Evolutionary conservation across 2,113 vertebrate genomes (phyloP), one percentile per base, ranked within the genome.

Genomic region (Prolemur simus): DNA sequence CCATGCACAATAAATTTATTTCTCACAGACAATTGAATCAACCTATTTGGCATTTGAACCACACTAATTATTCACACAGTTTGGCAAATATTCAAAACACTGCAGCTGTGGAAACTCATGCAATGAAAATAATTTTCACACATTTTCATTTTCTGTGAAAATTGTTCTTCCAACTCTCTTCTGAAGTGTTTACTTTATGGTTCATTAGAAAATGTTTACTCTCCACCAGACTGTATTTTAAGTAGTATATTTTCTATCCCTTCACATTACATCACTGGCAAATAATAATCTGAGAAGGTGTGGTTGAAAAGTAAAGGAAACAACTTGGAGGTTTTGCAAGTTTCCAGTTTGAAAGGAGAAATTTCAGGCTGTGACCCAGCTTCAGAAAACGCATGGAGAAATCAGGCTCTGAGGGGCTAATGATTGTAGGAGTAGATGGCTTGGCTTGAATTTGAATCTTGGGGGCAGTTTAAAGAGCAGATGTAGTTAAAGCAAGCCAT

Each of bases 81-180:
- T 98, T 98, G 97, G 97, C 96, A 96, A 87, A 94, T 81, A 97
- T 80, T 98, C 97, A 98, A 97, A 98, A 97, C 92, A 97, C 39
- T 3, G 5, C 95, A 89, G 82, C 92, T 96, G 92, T 92, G 81
- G 85, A 97, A 98, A 98, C 84, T 96, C 2, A 1, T 94, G 92
- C 0, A 25, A 49, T 96, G 97, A 97, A 96, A 97, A 97, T 82
- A 88, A 96, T 94, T 97, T 98, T 98, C 90, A 94, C 95, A 27
- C 93, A 69, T 76, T 93, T 97, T 94, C 83, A 81, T 86, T 82
- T 83, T 96, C 80, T 94, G 45, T 91, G 86, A 94, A 95, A 96
- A 87, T 18, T 60, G 25, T 80, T 91, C 93, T 90, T 89, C 56
- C 58, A 93, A 58, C 86, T 83, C 32, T 27, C 4, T 25, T 93